phyloP scores from a whole-genome alignment of 2,888 invertebrate genomes.

The Cephus runcator region DNA sequence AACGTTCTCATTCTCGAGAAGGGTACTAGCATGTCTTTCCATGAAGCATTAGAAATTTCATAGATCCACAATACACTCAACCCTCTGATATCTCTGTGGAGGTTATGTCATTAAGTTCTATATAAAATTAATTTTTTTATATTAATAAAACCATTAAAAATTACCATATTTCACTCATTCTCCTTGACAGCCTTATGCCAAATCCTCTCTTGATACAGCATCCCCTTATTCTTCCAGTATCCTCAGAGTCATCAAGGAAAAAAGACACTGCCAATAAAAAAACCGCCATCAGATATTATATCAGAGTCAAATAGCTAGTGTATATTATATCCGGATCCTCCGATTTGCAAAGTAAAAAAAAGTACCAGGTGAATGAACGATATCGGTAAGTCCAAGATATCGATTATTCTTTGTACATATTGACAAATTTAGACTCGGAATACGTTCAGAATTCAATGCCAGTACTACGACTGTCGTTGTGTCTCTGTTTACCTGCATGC shows the following conservation, averaged over 20 bases:
- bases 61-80: background rate
- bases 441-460: no score
- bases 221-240: background rate
- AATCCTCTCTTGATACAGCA: background rate
- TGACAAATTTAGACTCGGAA: background rate
- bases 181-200: background rate
- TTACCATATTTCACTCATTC: background rate
- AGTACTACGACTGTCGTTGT: no score
- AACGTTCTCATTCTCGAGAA: background rate
- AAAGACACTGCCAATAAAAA: background rate
- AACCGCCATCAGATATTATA: background rate
- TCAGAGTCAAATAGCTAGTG: background rate
- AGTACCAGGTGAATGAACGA: background rate
- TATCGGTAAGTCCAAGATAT: background rate
- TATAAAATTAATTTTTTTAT: background rate
- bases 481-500: no score
- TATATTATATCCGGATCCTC: background rate
- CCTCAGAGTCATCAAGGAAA: background rate
- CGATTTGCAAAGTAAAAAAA: background rate
- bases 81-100: background rate
- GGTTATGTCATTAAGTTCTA: background rate
- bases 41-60: background rate
- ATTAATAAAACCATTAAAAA: background rate
- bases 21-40: background rate
- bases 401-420: background rate